Conservation (phyloP, 2,113 vertebrate genomes). For the Stictonetta naevosa region DNA sequence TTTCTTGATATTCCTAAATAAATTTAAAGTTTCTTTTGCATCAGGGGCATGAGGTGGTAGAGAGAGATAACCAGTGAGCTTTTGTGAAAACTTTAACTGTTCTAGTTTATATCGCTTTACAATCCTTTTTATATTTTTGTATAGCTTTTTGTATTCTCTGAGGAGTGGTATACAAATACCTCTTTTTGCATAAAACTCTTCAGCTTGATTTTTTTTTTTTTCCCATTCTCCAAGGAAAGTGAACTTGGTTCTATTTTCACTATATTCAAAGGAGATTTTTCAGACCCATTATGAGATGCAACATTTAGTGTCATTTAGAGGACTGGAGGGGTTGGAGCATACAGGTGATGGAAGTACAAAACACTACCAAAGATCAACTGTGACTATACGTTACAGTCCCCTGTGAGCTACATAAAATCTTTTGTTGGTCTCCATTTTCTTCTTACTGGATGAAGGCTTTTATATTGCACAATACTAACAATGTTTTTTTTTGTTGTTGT, state of each 20-base stretch:
- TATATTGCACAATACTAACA: background rate
- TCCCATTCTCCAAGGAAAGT: background rate
- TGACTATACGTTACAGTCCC: background rate
- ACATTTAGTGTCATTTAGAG: background rate
- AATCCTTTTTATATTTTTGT: background rate
- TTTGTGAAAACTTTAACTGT: background rate
- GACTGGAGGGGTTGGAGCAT: background rate
- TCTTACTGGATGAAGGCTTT: background rate
- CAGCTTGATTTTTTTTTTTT: background rate
- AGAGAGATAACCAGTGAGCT: background rate
- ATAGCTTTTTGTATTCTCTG: background rate
- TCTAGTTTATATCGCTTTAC: background rate
- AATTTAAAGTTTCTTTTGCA: background rate
- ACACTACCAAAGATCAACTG: background rate
- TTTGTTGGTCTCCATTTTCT: background rate
- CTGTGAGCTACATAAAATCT: background rate
- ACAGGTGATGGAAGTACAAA: background rate
- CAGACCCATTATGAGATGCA: background rate
- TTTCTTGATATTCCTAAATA: background rate
- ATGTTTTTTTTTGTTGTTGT: background rate
- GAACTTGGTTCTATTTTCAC: background rate
- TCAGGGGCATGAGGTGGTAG: fast-evolving
- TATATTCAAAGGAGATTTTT: background rate
- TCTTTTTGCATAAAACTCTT: background rate
- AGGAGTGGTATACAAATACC: background rate